Conservation (phyloP, 2,888 invertebrate species). For the Drosophila mimica region DNA sequence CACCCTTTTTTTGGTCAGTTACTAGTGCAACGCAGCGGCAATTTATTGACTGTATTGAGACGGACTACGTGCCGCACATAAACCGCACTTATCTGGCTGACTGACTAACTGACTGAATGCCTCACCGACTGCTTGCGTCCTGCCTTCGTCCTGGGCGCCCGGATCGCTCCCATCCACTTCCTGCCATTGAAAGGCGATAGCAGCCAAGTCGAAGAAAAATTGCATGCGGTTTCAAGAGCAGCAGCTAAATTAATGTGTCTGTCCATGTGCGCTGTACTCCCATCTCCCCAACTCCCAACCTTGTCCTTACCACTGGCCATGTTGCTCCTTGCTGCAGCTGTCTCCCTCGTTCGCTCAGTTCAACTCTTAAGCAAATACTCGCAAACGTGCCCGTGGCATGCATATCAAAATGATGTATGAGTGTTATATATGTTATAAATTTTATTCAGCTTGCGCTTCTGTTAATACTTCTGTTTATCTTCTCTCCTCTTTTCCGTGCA, state of each 20-base stretch:
- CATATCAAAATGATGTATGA: conserved; percentile 79
- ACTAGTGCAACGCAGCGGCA: conserved; percentile 65
- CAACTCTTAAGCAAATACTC: conserved; percentile 71
- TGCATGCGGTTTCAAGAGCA: conserved; percentile 78
- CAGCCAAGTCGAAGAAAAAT: conserved; percentile 72
- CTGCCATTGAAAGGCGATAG: conserved; percentile 76
- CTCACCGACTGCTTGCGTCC: conserved; percentile 14
- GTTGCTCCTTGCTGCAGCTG: conserved; percentile 15
- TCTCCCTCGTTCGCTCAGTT: neutral
- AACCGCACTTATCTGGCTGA: conserved; percentile 79
- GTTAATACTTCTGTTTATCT: conserved; percentile 25
- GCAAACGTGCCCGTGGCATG: conserved; percentile 64
- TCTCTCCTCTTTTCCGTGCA: neutral
- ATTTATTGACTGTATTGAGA: conserved; percentile 80
- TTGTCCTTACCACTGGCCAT: neutral
- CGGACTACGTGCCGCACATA: conserved; percentile 78
- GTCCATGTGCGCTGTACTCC: conserved; percentile 52
- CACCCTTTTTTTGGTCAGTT: conserved; percentile 51
- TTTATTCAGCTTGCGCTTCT: conserved; percentile 61
- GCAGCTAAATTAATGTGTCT: conserved; percentile 77
- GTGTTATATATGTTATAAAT: conserved; percentile 80
- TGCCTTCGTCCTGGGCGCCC: conserved; percentile 12
- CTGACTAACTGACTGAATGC: conserved; percentile 71
- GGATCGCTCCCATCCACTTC: conserved; percentile 40
- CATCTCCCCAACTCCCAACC: neutral